Evolutionary conservation across 1,140 invertebrate genomes (phyloP).

Genomic region (Frieseomelitta varia): DNA sequence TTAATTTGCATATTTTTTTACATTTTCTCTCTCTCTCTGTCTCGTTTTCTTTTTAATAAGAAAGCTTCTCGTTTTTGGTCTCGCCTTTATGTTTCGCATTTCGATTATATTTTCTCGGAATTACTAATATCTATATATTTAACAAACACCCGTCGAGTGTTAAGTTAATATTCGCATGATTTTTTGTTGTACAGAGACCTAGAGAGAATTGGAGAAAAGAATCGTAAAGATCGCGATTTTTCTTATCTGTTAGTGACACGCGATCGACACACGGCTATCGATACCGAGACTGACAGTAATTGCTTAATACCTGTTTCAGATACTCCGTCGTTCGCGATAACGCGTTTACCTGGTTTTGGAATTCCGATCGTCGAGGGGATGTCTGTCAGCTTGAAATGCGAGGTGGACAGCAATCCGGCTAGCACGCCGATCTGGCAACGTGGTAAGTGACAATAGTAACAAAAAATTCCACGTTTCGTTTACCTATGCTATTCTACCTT

Average conservation of each 20-base stretch:
- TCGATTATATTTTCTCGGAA: too few relatives aligned
- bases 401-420: conserved; percentile 94
- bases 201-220: neutral
- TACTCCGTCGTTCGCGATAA: conserved; percentile 94
- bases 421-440: conserved; percentile 92
- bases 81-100: too few relatives aligned
- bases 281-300: conserved; percentile 58
- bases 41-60: too few relatives aligned
- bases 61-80: too few relatives aligned
- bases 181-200: neutral
- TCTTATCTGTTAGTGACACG: neutral
- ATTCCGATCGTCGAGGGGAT: conserved; percentile 92
- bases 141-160: too few relatives aligned
- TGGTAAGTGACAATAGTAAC: conserved; percentile 72
- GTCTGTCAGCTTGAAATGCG: conserved; percentile 92
- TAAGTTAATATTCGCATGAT: neutral
- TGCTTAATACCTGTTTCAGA: conserved; percentile 85
- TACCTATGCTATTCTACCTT: neutral
- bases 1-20: too few relatives aligned
- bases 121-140: too few relatives aligned
- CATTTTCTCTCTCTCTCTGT: too few relatives aligned
- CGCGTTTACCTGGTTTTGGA: conserved; percentile 93
- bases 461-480: conserved; percentile 35
- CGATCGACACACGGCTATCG: conserved; percentile 26
- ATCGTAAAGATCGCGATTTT: neutral